Evolutionary conservation across 2,113 vertebrate species (phyloP).

Genomic region (Chionodraco myersi): DNA sequence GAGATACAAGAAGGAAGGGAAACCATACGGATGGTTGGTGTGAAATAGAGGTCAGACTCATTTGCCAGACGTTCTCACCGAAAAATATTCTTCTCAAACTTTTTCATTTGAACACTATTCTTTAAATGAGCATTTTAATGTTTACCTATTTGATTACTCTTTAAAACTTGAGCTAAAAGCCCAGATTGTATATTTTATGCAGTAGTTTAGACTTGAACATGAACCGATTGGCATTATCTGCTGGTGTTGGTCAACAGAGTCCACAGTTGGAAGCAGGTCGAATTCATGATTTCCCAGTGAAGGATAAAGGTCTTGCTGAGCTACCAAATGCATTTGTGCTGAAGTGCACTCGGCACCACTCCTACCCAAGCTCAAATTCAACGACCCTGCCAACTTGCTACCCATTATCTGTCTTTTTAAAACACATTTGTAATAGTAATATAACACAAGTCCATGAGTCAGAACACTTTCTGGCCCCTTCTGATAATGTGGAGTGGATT

Average conservation of each 20-base stretch:
- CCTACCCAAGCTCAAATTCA: slow-evolving; percentile 3
- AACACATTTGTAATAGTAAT: slow-evolving; percentile 8
- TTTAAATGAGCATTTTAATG: too few relatives aligned
- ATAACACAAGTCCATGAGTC: neutral
- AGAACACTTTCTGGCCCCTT: neutral
- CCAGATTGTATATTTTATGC: neutral
- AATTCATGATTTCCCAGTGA: neutral
- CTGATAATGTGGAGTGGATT: neutral
- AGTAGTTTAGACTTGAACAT: neutral
- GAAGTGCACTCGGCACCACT: slow-evolving; percentile 7
- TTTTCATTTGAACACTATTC: neutral
- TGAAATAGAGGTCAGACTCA: neutral
- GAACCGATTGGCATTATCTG: neutral
- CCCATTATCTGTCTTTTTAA: slow-evolving; percentile 27
- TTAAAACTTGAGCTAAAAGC: neutral
- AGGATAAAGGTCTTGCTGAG: neutral
- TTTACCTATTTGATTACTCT: neutral
- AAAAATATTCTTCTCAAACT: neutral
- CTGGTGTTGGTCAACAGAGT: neutral
- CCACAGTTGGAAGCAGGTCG: too few relatives aligned
- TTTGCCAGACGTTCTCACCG: neutral
- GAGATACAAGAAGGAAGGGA: slow-evolving; percentile 9
- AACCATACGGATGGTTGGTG: neutral
- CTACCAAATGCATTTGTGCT: slow-evolving; percentile 5
- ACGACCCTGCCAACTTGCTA: slow-evolving; percentile 1